These are phyloP conservation scores for Platycercus adscitus DNA, from an alignment of 2,113 vertebrate genomes.

Conservation along the genomic window DNA sequence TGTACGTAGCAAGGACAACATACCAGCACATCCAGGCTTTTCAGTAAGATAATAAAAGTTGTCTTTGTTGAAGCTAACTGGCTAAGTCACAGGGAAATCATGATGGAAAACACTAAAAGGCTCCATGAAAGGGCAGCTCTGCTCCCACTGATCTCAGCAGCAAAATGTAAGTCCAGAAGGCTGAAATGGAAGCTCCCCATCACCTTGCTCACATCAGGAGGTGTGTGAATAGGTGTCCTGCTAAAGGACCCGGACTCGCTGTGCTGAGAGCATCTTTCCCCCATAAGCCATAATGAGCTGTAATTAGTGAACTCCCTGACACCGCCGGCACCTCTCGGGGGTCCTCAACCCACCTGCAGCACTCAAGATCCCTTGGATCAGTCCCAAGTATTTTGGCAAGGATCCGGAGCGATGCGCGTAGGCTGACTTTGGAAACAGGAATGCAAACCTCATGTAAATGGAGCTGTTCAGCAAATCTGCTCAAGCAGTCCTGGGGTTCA, in stretches of 20 bases:
- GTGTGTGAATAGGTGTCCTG: not conserved
- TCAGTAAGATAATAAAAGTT: conserved; percentile 49
- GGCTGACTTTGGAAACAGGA: conserved; percentile 33
- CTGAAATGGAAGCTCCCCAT: not conserved
- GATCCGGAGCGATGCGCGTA: not conserved
- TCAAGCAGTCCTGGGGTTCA: not conserved
- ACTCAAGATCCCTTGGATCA: not conserved
- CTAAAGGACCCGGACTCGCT: not conserved
- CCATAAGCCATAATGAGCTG: not conserved
- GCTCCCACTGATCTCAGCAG: not conserved
- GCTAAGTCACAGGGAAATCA: not conserved
- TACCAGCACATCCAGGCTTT: conserved; percentile 28
- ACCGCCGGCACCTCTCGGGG: not conserved
- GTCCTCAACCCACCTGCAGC: conserved; percentile 48
- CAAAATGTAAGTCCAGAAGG: not conserved
- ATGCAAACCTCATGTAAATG: not conserved
- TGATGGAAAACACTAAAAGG: not conserved
- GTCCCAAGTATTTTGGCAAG: conserved; percentile 32
- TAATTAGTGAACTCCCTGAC: conserved; percentile 48
- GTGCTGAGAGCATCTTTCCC: conserved; percentile 16
- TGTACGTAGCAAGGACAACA: not conserved
- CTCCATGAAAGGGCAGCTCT: not conserved
- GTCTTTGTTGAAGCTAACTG: not conserved
- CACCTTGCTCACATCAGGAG: not conserved
- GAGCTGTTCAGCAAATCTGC: not conserved